These are phyloP conservation scores for Cyprinodon brontotheroides DNA, from an alignment of 2,113 vertebrate genomes.

Conservation along the genomic window DNA sequence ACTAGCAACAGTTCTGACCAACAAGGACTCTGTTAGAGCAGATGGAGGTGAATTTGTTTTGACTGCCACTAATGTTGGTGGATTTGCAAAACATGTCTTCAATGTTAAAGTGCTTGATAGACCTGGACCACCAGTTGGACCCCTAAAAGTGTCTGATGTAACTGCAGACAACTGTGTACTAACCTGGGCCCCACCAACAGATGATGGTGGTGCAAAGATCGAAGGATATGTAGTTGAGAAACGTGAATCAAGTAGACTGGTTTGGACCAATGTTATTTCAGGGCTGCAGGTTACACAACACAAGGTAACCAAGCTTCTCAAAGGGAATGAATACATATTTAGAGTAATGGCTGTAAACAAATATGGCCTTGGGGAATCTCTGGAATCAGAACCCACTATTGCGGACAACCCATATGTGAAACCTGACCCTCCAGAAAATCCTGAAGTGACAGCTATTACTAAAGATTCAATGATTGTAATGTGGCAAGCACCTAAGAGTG, in stretches of 20 bases:
- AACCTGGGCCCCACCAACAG: conserved; percentile 89
- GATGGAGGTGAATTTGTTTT: conserved; percentile 92
- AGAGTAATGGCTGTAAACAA: conserved; percentile 98
- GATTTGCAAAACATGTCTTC: conserved; percentile 95
- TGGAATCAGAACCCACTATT: conserved; percentile 90
- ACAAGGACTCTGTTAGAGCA: conserved; percentile 91
- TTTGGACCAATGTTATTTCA: conserved; percentile 91
- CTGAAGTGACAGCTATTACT: conserved; percentile 91
- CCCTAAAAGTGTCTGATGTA: conserved; percentile 87
- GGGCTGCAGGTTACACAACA: conserved; percentile 86
- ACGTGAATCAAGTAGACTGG: conserved; percentile 96
- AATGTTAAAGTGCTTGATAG: conserved; percentile 96
- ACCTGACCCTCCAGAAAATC: conserved; percentile 90
- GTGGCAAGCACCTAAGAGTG: conserved; percentile 91
- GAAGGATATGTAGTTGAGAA: conserved; percentile 94
- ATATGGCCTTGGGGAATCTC: conserved; percentile 91
- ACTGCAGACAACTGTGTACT: conserved; percentile 93
- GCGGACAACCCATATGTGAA: conserved; percentile 91
- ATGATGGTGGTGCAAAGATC: conserved; percentile 94
- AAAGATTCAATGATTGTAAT: conserved; percentile 96
- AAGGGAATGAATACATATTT: conserved; percentile 98
- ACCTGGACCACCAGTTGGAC: conserved; percentile 92
- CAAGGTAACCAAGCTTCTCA: conserved; percentile 92
- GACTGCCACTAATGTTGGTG: conserved; percentile 94
- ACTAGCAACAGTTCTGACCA: conserved; percentile 86